Conservation (phyloP, 2,888 invertebrate genomes). For the Drosophila vallismaia region DNA sequence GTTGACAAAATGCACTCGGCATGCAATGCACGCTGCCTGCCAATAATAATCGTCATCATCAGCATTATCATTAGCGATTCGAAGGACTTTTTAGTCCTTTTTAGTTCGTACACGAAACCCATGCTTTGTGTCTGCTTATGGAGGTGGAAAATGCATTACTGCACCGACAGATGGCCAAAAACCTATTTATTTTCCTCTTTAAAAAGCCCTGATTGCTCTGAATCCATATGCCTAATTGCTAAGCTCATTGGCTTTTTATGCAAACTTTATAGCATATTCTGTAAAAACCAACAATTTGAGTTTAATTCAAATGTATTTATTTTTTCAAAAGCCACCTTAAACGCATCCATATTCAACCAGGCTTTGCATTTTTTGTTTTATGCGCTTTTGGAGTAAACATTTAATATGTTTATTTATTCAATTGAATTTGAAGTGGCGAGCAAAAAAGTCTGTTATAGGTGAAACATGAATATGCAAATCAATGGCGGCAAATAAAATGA, state of each 20-base stretch:
- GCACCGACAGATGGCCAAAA: conserved; percentile 27
- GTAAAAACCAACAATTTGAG: background rate
- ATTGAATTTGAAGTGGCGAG: conserved; percentile 11
- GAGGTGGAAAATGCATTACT: conserved; percentile 41
- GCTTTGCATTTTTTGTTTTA: background rate
- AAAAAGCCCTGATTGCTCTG: conserved; percentile 2
- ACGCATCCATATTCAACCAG: background rate
- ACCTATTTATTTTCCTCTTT: conserved; percentile 21
- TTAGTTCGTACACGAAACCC: conserved; percentile 24
- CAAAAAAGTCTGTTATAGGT: conserved; percentile 14
- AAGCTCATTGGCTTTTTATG: conserved; percentile 10
- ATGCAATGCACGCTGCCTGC: conserved; percentile 54
- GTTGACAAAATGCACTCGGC: conserved; percentile 68
- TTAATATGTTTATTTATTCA: conserved; percentile 46
- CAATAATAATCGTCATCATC: conserved; percentile 57
- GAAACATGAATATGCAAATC: conserved; percentile 42
- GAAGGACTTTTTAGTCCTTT: no score
- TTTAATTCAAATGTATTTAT: conserved; percentile 2
- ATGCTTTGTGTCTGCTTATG: conserved; percentile 36
- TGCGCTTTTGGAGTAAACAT: conserved; percentile 22
- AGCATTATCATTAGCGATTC: conserved; percentile 8
- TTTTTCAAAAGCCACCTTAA: background rate
- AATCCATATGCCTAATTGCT: conserved; percentile 30
- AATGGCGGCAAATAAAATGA: conserved; percentile 9
- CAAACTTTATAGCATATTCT: background rate